phyloP scores from a whole-genome alignment of 2,113 vertebrate genomes.

The Xerus inauris region DNA sequence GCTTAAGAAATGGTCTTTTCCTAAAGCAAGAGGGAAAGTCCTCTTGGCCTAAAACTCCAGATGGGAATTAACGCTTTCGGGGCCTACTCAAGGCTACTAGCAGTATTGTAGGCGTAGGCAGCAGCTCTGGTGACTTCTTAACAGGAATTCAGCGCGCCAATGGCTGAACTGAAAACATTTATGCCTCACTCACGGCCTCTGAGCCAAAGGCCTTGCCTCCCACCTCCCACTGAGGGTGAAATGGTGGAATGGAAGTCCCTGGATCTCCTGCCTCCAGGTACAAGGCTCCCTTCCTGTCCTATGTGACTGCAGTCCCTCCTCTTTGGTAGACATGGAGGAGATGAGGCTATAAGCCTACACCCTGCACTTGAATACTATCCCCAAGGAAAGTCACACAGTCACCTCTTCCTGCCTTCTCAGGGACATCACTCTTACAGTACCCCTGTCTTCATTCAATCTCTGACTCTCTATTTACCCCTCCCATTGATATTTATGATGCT shows the following conservation, averaged over 20 bases:
- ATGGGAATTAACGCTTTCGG: slow-evolving; percentile 52
- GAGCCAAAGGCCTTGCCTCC: background rate
- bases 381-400: background rate
- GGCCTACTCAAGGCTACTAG: background rate
- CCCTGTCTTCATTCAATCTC: background rate
- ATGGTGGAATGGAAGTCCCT: background rate
- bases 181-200: background rate
- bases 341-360: background rate
- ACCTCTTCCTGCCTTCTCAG: background rate
- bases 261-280: background rate
- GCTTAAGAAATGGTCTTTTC: slow-evolving; percentile 57
- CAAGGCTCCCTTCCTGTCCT: background rate
- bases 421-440: background rate
- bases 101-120: background rate
- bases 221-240: background rate
- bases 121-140: background rate
- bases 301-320: background rate
- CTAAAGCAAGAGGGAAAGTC: slow-evolving; percentile 46
- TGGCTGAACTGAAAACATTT: too few relatives aligned
- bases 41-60: slow-evolving; percentile 47
- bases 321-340: background rate
- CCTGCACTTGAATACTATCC: background rate
- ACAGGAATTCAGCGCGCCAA: background rate
- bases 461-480: background rate
- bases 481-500: background rate